Conservation (phyloP, 1,140 invertebrate species). For the Latrodectus geometricus region DNA sequence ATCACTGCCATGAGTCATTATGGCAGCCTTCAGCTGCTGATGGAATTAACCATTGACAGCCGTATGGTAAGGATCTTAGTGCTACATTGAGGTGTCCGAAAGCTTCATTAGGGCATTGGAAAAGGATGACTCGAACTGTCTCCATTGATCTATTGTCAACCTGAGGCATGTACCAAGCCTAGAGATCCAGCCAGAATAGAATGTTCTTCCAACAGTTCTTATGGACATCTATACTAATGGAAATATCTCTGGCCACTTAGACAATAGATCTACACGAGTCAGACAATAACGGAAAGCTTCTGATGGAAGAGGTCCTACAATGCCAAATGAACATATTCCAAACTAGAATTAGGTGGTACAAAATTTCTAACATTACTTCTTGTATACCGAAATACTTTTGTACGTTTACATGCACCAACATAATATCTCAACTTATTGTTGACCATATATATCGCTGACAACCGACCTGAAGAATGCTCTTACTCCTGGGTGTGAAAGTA, state of each 20-base stretch:
- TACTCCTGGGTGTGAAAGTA: constrained; percentile 30
- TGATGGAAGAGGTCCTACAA: constrained; percentile 70
- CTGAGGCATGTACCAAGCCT: constrained; percentile 64
- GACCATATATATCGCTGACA: constrained; percentile 17
- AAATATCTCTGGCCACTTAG: constrained; percentile 66
- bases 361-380: too few species aligned
- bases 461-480: constrained; percentile 6
- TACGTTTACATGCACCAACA: too few species aligned
- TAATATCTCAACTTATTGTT: too few species aligned
- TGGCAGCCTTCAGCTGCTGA: neutral
- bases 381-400: too few species aligned
- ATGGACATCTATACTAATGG: constrained; percentile 53
- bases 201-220: constrained; percentile 66
- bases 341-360: too few species aligned
- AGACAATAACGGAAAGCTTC: constrained; percentile 66
- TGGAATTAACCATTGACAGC: constrained; percentile 66
- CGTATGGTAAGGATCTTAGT: constrained; percentile 62
- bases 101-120: neutral
- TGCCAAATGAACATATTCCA: constrained; percentile 66
- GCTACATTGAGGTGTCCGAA: neutral
- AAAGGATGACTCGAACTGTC: constrained; percentile 68
- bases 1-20: neutral
- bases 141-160: constrained; percentile 68
- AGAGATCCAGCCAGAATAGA: constrained; percentile 66
- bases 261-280: constrained; percentile 70